These are phyloP conservation scores for Ommatoiulus sabulosus DNA, from an alignment of 2,888 invertebrate genomes.

Conservation along the genomic window DNA sequence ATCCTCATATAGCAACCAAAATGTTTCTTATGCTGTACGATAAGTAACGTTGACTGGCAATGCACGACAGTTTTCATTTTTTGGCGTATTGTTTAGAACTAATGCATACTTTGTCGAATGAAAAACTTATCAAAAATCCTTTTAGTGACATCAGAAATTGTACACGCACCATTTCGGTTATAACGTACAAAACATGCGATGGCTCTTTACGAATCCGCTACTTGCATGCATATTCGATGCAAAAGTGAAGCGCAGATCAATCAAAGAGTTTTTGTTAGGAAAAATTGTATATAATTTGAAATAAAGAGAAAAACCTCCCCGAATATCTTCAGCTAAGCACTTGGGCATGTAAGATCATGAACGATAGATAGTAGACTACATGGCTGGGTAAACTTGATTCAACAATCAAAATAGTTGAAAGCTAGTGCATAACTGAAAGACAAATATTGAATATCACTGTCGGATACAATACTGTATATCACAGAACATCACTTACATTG, in stretches of 20 bases:
- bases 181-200: too few species aligned
- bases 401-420: slow-evolving; percentile 32
- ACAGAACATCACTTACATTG: too few species aligned
- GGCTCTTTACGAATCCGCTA: background rate
- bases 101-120: background rate
- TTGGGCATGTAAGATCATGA: background rate
- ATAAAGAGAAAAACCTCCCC: background rate
- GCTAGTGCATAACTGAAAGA: background rate
- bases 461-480: too few species aligned
- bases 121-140: slow-evolving; percentile 17
- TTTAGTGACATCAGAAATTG: slow-evolving; percentile 26
- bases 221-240: slow-evolving; percentile 24
- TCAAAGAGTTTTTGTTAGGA: background rate
- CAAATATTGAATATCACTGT: background rate
- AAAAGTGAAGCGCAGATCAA: background rate
- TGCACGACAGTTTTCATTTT: background rate
- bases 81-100: background rate
- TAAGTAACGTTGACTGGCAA: background rate
- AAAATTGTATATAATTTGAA: too few species aligned
- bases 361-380: background rate
- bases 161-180: slow-evolving; percentile 6
- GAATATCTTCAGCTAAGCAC: background rate
- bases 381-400: background rate
- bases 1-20: background rate
- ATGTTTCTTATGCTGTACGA: background rate